Conservation (phyloP, 2,888 invertebrate species). For the Octodonta nipae region DNA sequence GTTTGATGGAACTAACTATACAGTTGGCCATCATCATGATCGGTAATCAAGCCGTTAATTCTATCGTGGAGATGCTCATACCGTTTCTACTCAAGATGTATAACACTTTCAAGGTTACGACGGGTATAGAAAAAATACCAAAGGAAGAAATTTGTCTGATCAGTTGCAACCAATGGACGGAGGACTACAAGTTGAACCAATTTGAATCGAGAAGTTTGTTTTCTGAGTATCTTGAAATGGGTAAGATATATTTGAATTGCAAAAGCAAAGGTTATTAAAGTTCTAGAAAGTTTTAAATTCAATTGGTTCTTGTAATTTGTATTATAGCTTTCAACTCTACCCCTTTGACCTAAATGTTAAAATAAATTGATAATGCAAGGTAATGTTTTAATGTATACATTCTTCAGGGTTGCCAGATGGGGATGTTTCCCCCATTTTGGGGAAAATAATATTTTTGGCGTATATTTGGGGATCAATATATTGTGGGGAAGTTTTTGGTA, state of each 20-base stretch:
- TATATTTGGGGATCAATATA: no score
- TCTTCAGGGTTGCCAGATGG: no score
- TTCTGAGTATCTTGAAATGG: constrained; percentile 77
- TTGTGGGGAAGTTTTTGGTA: no score
- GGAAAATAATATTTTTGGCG: no score
- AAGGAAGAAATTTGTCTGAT: constrained; percentile 32
- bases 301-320: no score
- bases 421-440: no score
- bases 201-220: constrained; percentile 57
- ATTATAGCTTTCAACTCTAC: no score
- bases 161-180: constrained; percentile 57
- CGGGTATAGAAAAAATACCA: constrained; percentile 35
- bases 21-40: constrained; percentile 77
- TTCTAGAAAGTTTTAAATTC: no score
- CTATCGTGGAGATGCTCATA: constrained; percentile 60
- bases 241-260: constrained; percentile 41
- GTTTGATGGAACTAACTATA: constrained; percentile 72
- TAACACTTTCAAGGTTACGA: constrained; percentile 34
- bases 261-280: no score
- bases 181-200: constrained; percentile 55
- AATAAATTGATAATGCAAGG: no score
- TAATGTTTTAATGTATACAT: no score
- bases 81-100: constrained; percentile 50
- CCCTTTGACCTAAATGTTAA: no score
- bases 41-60: constrained; percentile 71